Base-by-base conservation (phyloP, 1,140 invertebrate genomes). In the Grapholita molesta region DNA sequence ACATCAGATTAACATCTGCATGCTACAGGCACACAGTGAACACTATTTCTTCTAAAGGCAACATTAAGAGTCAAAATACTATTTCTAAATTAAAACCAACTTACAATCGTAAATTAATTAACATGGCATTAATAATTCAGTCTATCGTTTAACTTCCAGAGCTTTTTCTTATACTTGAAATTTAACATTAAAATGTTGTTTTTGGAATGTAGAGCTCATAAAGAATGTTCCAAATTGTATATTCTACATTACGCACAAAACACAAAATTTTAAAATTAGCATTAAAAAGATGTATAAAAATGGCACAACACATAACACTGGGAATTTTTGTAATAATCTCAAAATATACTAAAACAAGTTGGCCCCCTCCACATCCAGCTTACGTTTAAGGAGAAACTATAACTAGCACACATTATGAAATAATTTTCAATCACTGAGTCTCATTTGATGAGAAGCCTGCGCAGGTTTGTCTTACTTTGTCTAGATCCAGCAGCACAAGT, bases 381-480 rank as follows among this genome's bases (percentile, higher is more conserved):
- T 30, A 28, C n/a, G 11, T 55, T 61, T 69, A 9, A 18, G 42
- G 30, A 32, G 52, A 25, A 30, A 18, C 25, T 61, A 30, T 15
- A 15, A 28, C 24, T 28, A 28, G 2, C 24, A 61, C 25, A 61
- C 55, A 61, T 30, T 15, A 66, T 52, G 2, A 67, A 61, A 6
- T 25, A 32, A 48, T 15, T 48, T 48, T 21, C 3, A 48, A 48
- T n/a, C 38, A 42, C 38, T n/a, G 6, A 8, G 42, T 61, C 55
- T 61, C 55, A 61, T 61, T 61, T 61, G 24, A 61, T 61, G 55
- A 86, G 75, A 68, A 91, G 79, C 67, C 90, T 80, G 57, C 80
- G 78, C 25, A 92, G 79, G 70, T 92, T 92, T 70, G 76, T 89
- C 72, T 80, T 88, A 69, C 90, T 92, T 70, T 90, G 86, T 67